These are phyloP conservation scores for Heterochromis multidens DNA, from an alignment of 2,113 vertebrate species.

Conservation along the genomic window DNA sequence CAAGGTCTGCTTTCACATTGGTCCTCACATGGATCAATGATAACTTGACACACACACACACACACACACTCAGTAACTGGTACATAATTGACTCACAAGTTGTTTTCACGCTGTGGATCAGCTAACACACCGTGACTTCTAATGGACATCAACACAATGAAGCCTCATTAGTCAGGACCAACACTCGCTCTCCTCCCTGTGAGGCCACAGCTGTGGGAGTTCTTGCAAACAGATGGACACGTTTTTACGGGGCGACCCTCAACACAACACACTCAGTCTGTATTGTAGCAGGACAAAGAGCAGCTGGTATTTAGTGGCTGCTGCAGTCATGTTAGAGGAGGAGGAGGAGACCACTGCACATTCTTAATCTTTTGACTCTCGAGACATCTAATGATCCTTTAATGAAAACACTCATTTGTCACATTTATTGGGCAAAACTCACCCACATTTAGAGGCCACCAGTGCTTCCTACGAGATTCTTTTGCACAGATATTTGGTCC, in stretches of 20 bases:
- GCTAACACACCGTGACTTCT: constrained; percentile 1
- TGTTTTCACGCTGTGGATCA: neutral
- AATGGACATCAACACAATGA: neutral
- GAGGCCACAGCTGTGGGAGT: constrained; percentile 40
- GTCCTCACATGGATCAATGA: neutral
- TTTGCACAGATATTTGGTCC: neutral
- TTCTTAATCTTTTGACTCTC: neutral
- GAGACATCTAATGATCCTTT: neutral
- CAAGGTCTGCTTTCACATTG: neutral
- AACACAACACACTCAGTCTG: neutral
- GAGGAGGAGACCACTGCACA: neutral
- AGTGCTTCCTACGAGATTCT: neutral
- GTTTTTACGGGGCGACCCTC: constrained; percentile 28
- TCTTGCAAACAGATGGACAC: constrained; percentile 50
- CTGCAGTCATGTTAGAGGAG: constrained; percentile 8
- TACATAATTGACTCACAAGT: neutral
- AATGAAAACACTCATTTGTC: neutral
- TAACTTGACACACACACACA: neutral
- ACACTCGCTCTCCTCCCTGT: neutral
- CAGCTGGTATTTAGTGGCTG: constrained; percentile 42
- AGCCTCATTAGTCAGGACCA: neutral
- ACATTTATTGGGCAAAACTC: neutral
- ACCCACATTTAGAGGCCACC: neutral
- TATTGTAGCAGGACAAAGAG: constrained; percentile 39
- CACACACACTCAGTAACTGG: neutral